phyloP scores from a whole-genome alignment of 2,888 invertebrate genomes.

The Stratiomys singularior region DNA sequence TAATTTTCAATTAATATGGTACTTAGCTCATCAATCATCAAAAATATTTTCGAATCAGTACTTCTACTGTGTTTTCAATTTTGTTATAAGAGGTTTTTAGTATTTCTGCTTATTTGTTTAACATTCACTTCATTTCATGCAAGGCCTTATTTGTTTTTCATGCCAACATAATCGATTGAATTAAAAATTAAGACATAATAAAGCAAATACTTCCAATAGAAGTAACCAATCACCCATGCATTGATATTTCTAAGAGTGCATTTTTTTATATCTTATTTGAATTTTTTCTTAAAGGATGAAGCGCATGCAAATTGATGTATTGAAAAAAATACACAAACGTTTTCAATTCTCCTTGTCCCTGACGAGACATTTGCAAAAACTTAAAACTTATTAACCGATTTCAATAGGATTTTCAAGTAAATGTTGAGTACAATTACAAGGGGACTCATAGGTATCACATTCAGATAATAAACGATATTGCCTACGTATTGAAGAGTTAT shows the following conservation, averaged over 20 bases:
- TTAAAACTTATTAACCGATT: constrained; percentile 29
- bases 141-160: too few species aligned
- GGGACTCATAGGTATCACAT: constrained; percentile 47
- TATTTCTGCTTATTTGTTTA: too few species aligned
- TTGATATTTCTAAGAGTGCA: background rate
- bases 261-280: too few species aligned
- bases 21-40: too few species aligned
- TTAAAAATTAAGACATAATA: too few species aligned
- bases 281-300: background rate
- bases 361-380: background rate
- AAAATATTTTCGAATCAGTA: too few species aligned
- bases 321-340: constrained; percentile 35
- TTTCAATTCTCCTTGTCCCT: background rate
- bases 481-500: constrained; percentile 46
- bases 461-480: constrained; percentile 51
- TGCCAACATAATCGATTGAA: too few species aligned
- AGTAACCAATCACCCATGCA: background rate
- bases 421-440: constrained; percentile 41
- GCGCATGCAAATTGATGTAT: background rate
- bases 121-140: too few species aligned
- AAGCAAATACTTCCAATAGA: too few species aligned
- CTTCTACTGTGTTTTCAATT: too few species aligned
- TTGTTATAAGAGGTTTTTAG: too few species aligned
- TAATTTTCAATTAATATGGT: too few species aligned
- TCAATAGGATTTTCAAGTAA: constrained; percentile 45